Conservation (phyloP, 2,113 vertebrate species). For the Pteronura brasiliensis region DNA sequence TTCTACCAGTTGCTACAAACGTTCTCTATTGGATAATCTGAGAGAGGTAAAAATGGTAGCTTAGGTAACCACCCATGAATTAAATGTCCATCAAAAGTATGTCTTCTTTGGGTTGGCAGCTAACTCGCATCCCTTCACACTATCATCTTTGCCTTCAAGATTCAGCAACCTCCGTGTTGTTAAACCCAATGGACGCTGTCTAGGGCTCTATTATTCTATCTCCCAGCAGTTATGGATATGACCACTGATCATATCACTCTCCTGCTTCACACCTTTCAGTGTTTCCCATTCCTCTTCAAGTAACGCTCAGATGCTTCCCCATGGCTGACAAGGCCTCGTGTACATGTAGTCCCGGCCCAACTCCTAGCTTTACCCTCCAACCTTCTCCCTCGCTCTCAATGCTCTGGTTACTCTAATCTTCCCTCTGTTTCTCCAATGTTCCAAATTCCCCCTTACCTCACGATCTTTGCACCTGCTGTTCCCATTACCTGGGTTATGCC, state of each 20-base stretch:
- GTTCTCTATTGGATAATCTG: background rate
- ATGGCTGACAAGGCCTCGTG: too few relatives aligned
- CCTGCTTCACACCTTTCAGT: background rate
- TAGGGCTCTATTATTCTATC: background rate
- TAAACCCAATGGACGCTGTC: background rate
- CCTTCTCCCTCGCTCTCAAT: background rate
- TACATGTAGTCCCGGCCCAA: background rate
- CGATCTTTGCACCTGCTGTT: background rate
- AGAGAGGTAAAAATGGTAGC: background rate
- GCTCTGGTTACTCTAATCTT: background rate
- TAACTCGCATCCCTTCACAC: background rate
- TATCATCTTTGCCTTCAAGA: background rate
- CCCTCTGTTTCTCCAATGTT: background rate
- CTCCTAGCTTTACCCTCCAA: background rate
- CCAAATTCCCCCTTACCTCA: background rate
- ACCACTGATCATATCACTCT: background rate
- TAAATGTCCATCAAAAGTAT: background rate
- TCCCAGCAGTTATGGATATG: rapidly evolving
- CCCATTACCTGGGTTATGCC: background rate
- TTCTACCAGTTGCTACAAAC: background rate
- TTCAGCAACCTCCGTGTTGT: background rate
- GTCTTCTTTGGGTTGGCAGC: background rate
- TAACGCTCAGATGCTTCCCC: background rate
- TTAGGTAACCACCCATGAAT: background rate
- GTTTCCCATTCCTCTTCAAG: background rate